Evolutionary conservation across 2,797 vertebrate genomes (phyloP), one percentile per base, ranked within the genome.

Genomic region (Hemitrygon akajei): DNA sequence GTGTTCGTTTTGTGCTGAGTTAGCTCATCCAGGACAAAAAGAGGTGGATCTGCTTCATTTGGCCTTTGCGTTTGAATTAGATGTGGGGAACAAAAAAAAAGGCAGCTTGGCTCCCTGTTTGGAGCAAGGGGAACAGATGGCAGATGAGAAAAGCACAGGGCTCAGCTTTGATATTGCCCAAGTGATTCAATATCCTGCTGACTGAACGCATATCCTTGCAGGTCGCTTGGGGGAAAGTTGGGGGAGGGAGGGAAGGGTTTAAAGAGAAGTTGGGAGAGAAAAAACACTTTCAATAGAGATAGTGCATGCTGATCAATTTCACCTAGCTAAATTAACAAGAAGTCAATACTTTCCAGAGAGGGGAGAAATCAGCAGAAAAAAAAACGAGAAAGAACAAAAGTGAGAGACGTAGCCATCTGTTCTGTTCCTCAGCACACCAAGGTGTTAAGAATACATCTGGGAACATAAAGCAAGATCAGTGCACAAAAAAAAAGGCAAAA

Each of bases 111-210:
- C 66, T 89, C 63, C 34, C 7, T 89, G 86, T 20, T 89, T 16
- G n/a, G 22, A 37, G 63, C 30, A 14, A 89, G n/a, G n/a, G 0
- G 86, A 89, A 34, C 86, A 69, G 86, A 69, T 89, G 86, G 60
- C 22, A 89, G 34, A 89, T 69, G 34, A 34, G 86, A 89, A 89
- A 20, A 89, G n/a, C n/a, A 89, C n/a, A 69, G 63, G 86, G 63
- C 86, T 89, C 86, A 89, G 86, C 86, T 89, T 89, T 89, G n/a
- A 89, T 89, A 69, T 37, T 37, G 63, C 63, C 58, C n/a, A n/a
- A 89, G 66, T 89, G 86, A 89, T 89, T 89, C 60, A 89, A 89
- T 69, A 89, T 89, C 86, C 63, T 69, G 86, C 86, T 63, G 34
- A 89, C 16, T 37, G 34, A 89, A 89, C 16, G 0, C 34, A 84